Evolutionary conservation across 2,797 vertebrate genomes (phyloP).

Genomic region (Ctenopoma kingsleyae): DNA sequence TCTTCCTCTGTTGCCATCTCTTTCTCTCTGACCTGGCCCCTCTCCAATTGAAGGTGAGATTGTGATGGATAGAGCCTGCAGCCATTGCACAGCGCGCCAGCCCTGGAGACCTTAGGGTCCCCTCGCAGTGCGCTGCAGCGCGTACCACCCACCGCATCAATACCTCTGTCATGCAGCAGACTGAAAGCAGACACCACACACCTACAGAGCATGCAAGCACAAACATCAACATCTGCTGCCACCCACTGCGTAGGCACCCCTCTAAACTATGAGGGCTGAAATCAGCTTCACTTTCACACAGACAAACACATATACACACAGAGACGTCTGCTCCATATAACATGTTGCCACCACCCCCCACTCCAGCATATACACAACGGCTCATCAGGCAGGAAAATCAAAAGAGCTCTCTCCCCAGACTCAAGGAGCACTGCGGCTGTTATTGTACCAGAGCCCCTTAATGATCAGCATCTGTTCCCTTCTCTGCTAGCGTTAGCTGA

Average conservation of each 20-base stretch:
- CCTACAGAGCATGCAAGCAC: conserved; percentile 35
- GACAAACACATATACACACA: conserved; percentile 14
- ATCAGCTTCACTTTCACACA: conserved; percentile 34
- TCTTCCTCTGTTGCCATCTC: conserved; percentile 27
- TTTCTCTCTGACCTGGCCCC: conserved; percentile 53
- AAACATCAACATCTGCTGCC: conserved; percentile 59
- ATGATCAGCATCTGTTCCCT: conserved; percentile 82
- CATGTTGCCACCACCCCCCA: conserved; percentile 48
- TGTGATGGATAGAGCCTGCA: conserved; percentile 74
- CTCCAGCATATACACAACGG: conserved; percentile 72
- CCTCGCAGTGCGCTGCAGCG: conserved; percentile 30
- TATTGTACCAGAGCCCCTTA: conserved; percentile 79
- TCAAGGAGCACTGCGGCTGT: conserved; percentile 72
- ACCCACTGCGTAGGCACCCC: conserved; percentile 41
- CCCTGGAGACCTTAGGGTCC: conserved; percentile 56
- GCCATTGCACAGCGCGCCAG: conserved; percentile 50
- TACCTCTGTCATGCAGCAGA: conserved; percentile 29
- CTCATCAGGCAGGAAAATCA: conserved; percentile 81
- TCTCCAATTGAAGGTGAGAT: conserved; percentile 66
- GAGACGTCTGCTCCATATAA: conserved; percentile 45
- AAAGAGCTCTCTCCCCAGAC: conserved; percentile 76
- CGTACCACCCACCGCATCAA: conserved; percentile 58
- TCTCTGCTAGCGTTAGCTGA: conserved; percentile 64
- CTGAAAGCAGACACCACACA: conserved; percentile 39
- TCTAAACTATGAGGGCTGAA: conserved; percentile 37